Evolutionary conservation across 2,888 invertebrate genomes (phyloP), one percentile per base, ranked within the genome.

Genomic region (Hoplodrina blanda): DNA sequence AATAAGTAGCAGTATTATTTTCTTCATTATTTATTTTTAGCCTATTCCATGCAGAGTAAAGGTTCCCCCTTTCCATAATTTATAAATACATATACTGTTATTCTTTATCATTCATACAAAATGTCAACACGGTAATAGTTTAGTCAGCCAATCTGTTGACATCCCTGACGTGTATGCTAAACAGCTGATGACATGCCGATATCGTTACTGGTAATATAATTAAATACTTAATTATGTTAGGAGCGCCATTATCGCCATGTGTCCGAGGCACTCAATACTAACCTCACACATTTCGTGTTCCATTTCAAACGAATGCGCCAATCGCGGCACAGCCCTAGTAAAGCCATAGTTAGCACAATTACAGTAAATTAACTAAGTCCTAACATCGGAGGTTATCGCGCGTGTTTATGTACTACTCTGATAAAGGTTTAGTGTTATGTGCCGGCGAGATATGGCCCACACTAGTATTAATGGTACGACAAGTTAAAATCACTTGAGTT

Each of bases 291-390:
- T 8, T 7, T 7, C 19, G 25, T 25, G 33, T 25, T 65, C 37
- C 11, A 74, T 30, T 41, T 13, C 10, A 41, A 54, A 52, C 37
- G 6, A 53, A 56, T 61, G 33, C 20, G 17, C n/a, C 52, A 44
- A 30, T 30, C 6, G 33, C 62, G 53, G 57, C 68, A 60, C 80
- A 82, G 41, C 73, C 71, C 80, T 68, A 66, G 68, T 60, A 71
- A 63, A 46, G 76, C 83, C 82, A 81, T 80, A 84, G 85, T 85
- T 82, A 80, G 81, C 82, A 78, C 86, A 87, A 87, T 88, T 86
- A 88, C 82, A 87, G 82, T 87, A 88, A 87, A 87, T 88, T 88
- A 88, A 83, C 80, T 81, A 85, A 86, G 80, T 86, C 83, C 80
- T 80, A 83, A 72, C 81, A 79, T 76, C 68, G 79, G 69, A 80